Conservation (phyloP, 1,140 invertebrate genomes). For the Physella acuta region DNA sequence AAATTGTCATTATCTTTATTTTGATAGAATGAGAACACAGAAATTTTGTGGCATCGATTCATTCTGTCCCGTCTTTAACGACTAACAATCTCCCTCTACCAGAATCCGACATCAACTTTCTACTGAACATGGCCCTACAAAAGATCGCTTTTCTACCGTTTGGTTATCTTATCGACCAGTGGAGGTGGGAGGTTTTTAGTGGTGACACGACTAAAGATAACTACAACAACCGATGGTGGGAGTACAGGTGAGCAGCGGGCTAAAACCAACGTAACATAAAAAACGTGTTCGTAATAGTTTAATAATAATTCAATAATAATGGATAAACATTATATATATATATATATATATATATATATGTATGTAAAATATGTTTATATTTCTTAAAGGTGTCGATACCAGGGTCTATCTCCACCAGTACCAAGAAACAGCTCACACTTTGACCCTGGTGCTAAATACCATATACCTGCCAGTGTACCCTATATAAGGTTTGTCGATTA, state of each 20-base stretch:
- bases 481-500: slow-evolving; percentile 56
- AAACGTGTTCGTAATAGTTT: no score
- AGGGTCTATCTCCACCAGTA: slow-evolving; percentile 50
- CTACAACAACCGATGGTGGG: slow-evolving; percentile 60
- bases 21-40: no score
- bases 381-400: slow-evolving; percentile 37
- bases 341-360: no score
- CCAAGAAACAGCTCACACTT: slow-evolving; percentile 45
- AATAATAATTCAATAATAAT: no score
- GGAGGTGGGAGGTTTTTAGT: slow-evolving; percentile 84
- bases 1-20: no score
- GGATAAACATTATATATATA: no score
- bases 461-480: slow-evolving; percentile 47
- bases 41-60: no score
- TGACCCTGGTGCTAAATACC: slow-evolving; percentile 55
- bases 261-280: no score
- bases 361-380: no score
- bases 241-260: slow-evolving; percentile 61
- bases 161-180: slow-evolving; percentile 82
- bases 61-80: no score
- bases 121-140: slow-evolving; percentile 72
- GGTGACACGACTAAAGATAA: no score
- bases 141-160: slow-evolving; percentile 90
- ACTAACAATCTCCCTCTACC: no score
- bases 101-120: slow-evolving; percentile 53